A percentile compares a stretch with the other conserved stretches of the same genome.
Conservation (phyloP, 2,113 vertebrate genomes). For the Dryoscopus gambensis region DNA sequence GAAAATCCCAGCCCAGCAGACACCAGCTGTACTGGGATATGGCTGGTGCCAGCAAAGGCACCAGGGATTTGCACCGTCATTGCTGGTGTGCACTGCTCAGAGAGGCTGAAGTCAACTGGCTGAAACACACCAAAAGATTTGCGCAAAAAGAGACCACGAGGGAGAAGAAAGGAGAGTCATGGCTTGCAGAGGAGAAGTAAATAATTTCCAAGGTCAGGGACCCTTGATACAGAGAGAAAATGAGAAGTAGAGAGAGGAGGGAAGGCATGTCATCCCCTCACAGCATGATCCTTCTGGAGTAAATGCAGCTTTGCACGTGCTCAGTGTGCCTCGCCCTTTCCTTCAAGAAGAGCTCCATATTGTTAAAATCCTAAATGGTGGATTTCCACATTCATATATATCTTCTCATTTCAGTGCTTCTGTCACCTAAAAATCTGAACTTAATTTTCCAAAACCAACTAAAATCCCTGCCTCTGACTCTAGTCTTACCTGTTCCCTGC, state of each 20-base stretch:
- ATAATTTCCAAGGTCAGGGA: not conserved
- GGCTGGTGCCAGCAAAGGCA: not conserved
- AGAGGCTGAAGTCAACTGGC: not conserved
- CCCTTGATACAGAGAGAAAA: not conserved
- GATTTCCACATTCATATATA: not conserved
- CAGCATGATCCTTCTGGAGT: not conserved
- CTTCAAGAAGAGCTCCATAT: not conserved
- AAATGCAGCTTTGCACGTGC: not conserved
- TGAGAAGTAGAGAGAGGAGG: not conserved
- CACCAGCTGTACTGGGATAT: not conserved
- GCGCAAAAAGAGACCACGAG: not conserved
- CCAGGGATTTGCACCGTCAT: not conserved
- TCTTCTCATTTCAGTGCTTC: not conserved
- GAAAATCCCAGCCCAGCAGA: constrained; percentile 18
- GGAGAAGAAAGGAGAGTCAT: not conserved
- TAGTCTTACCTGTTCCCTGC: not conserved
- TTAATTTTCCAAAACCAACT: not conserved
- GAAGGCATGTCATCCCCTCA: not conserved
- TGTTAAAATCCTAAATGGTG: not conserved
- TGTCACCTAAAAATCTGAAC: not conserved
- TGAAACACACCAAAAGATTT: not conserved
- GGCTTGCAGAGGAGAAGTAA: not conserved
- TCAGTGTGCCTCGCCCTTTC: fast-evolving
- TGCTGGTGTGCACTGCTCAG: not conserved
- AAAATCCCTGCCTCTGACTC: not conserved